Evolutionary conservation across 1,140 invertebrate species (phyloP), one percentile per base, ranked within the genome.

Genomic region (Laupala kohalensis): DNA sequence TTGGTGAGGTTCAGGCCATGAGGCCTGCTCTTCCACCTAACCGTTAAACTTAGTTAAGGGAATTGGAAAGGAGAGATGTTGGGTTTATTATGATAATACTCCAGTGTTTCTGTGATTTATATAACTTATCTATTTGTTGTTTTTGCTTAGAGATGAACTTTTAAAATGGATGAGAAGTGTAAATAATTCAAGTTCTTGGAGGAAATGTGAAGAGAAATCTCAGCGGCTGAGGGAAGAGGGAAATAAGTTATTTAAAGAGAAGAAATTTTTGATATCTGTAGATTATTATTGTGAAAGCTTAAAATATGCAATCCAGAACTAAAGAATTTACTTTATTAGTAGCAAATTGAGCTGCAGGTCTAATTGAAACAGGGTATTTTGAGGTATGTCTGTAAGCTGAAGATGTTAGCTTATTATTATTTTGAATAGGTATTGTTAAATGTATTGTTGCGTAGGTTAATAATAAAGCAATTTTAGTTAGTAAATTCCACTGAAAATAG

Each of bases 301-400:
- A 53, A 73, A 75, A 30, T 78, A 78, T 74, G 80, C 81, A 63
- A 74, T 77, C 29, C 28, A 68, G 29, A 73, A 80, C 76, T 71
- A 74, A 78, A 70, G 78, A 81, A 73, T 78, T 80, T 53, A 68
- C 81, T 24, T 72, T 81, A 63, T 80, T 81, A 25, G 74, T 79
- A 27, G 81, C 80, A 25, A 84, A 84, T 74, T 78, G 83, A 78
- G 83, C 83, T 67, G 82, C 81, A 24, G 78, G 78, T 19, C 75
- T 83, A 27, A 81, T 80, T 75, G 77, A 80, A 69, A 73, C 80
- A 25, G 69, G 75, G 66, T 78, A 77, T 74, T 81, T 77, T 71
- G 37, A 80, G 72, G 81, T 80, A 72, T 75, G 72, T 73, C 9
- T 13, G 19, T 27, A 5, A 15, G 4, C 26, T 19, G 5, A 9